Percentiles rank a stretch among this genome's conserved stretches.
Conservation (phyloP, 2,888 invertebrate genomes). For the Cheilosia impressa region DNA sequence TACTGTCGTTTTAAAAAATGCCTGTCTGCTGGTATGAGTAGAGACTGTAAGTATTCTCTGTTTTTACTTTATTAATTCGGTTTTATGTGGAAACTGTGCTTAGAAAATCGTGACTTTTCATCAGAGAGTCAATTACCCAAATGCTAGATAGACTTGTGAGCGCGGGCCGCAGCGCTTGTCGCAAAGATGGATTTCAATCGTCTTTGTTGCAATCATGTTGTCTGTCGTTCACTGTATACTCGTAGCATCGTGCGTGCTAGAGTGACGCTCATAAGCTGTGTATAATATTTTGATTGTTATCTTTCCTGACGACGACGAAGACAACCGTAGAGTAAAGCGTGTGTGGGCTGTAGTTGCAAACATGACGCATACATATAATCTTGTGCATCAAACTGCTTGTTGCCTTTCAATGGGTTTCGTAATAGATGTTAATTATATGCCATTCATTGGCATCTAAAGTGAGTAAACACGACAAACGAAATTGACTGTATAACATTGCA, state of each 20-base stretch:
- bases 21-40: conserved; percentile 97
- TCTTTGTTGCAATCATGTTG: conserved; percentile 19
- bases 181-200: conserved; percentile 44
- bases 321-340: conserved; percentile 15
- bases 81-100: conserved; percentile 21
- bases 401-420: conserved; percentile 59
- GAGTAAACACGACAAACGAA: conserved; percentile 57
- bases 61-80: conserved; percentile 23
- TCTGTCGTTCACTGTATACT: conserved; percentile 5
- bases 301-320: conserved; percentile 27
- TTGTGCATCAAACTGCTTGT: conserved; percentile 52
- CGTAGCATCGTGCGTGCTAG: conserved; percentile 41
- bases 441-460: conserved; percentile 56
- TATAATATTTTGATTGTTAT: conserved; percentile 57
- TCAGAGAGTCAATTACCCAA: conserved; percentile 57
- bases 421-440: conserved; percentile 72
- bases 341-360: conserved; percentile 54
- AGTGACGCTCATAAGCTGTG: conserved; percentile 64
- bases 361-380: conserved; percentile 60
- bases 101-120: conserved; percentile 62
- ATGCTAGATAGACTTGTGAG: conserved; percentile 52
- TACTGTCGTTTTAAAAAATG: conserved; percentile 99
- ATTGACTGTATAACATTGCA: conserved; percentile 47
- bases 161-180: background rate
- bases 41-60: conserved; percentile 93